Percentiles rank a stretch among this genome's conserved stretches.
Evolutionary conservation across 2,113 vertebrate genomes (phyloP).

Genomic region (Heterocephalus glaber): DNA sequence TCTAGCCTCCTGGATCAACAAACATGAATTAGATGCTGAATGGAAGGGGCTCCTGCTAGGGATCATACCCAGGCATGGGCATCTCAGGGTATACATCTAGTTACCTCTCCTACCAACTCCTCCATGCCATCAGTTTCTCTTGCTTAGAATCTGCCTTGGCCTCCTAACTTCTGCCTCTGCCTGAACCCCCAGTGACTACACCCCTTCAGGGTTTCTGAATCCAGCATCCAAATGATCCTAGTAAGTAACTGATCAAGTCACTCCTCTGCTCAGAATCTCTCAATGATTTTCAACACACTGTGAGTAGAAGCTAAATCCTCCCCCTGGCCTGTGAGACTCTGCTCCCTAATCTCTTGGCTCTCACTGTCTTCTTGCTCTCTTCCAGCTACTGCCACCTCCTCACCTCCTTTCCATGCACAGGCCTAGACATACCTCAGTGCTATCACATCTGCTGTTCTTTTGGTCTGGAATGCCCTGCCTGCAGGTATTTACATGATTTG

Average conservation of each 20-base stretch:
- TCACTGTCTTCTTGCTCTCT: neutral
- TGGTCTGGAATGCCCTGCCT: neutral
- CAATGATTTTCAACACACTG: too few relatives aligned
- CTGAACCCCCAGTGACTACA: neutral
- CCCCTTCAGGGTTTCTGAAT: neutral
- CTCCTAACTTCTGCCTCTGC: neutral
- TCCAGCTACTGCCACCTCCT: neutral
- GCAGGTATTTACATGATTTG: neutral
- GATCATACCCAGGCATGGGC: neutral
- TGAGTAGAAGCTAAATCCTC: neutral
- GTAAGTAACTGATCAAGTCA: neutral
- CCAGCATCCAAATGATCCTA: neutral
- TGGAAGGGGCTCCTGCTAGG: neutral
- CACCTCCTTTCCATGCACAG: neutral
- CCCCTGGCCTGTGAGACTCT: neutral
- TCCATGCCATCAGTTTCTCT: neutral
- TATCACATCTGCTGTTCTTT: neutral
- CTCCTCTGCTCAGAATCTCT: neutral
- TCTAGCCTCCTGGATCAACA: neutral
- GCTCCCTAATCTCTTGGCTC: fast-evolving
- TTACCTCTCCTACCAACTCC: neutral
- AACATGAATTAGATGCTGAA: neutral
- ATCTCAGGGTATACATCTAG: neutral
- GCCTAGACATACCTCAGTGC: neutral
- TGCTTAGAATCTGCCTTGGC: neutral